phyloP scores from a whole-genome alignment of 2,797 vertebrate species.

The Carapus acus region DNA sequence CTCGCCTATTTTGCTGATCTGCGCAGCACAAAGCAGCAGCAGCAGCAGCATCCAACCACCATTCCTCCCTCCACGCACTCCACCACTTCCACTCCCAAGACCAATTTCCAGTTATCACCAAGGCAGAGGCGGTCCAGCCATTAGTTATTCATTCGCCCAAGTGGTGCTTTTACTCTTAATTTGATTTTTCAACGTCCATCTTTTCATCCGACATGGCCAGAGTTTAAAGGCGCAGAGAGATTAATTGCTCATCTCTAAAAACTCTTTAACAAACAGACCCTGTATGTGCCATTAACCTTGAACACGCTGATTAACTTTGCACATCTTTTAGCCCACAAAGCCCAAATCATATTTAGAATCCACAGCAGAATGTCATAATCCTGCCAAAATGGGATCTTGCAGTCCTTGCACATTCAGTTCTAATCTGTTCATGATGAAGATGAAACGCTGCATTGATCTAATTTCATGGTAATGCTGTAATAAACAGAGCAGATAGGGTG shows the following conservation, averaged over 20 bases:
- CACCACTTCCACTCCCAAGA: conserved; percentile 18
- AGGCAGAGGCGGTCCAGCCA: conserved; percentile 49
- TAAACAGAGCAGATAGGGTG: conserved; percentile 15
- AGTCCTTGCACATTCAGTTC: conserved; percentile 27
- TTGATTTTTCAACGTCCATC: conserved; percentile 43
- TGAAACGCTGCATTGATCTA: conserved; percentile 31
- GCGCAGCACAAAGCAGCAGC: conserved; percentile 40
- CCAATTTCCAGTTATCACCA: conserved; percentile 65
- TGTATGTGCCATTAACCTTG: conserved; percentile 63
- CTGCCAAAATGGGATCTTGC: conserved; percentile 27
- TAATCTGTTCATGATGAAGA: conserved; percentile 45
- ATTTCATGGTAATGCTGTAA: conserved; percentile 47
- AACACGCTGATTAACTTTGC: conserved; percentile 55
- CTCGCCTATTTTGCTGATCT: conserved; percentile 55
- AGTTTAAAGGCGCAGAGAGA: conserved; percentile 54
- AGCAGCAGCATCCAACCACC: conserved; percentile 4
- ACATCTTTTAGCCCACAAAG: conserved; percentile 15
- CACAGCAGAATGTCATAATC: conserved; percentile 40
- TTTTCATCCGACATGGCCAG: conserved; percentile 51
- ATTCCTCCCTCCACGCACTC: neutral
- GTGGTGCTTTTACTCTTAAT: conserved; percentile 55
- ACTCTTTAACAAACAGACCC: conserved; percentile 52
- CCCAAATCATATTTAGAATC: conserved; percentile 50
- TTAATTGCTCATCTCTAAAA: conserved; percentile 57
- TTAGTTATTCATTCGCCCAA: conserved; percentile 61